Evolutionary conservation across 2,888 invertebrate genomes (phyloP), one percentile per base, ranked within the genome.

Genomic region (Ennomos fuscantarius): DNA sequence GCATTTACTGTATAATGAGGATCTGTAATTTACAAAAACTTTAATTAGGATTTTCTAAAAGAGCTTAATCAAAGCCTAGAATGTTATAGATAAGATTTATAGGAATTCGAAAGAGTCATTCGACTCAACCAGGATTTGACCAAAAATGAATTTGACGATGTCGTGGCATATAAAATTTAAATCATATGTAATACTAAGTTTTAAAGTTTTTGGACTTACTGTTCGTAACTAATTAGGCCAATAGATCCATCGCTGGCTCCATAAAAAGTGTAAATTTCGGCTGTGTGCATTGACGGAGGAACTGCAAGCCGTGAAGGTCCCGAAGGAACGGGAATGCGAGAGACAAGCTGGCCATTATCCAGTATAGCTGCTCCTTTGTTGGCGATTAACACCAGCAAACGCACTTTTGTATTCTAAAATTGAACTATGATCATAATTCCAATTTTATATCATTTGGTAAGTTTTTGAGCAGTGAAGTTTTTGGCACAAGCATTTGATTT

Each of bases 211-310:
- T 10, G 32, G 9, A 78, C 82, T 76, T 82, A 94, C 94, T 89
- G 90, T 74, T 93, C 92, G 39, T 93, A 87, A 66, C 84, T 60
- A 58, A 96, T 95, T 9, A 98, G 93, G 67, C 98, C 97, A 49
- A 99, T 93, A 36, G 95, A 94, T 9, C 99, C 99, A 88, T 99
- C 98, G 66, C 96, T 95, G 40, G 98, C 95, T 2, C 98, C 99
- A 66, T 98, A 95, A 49, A 98, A 93, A 60, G 98, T 95, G 64
- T 94, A 93, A 57, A 95, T 93, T 15, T 95, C 95, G 9, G 81
- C 61, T 11, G 70, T 67, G 40, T 82, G 79, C 13, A 73, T 68
- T 3, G 70, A 61, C 8, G 81, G 79, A 2, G 88, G 86, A 5
- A 83, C 78, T 31, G 81, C 71, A 1, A 93, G 78, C 5, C 91